Evolutionary conservation across 2,888 invertebrate genomes (phyloP).

Genomic region (Drosophila monieri): DNA sequence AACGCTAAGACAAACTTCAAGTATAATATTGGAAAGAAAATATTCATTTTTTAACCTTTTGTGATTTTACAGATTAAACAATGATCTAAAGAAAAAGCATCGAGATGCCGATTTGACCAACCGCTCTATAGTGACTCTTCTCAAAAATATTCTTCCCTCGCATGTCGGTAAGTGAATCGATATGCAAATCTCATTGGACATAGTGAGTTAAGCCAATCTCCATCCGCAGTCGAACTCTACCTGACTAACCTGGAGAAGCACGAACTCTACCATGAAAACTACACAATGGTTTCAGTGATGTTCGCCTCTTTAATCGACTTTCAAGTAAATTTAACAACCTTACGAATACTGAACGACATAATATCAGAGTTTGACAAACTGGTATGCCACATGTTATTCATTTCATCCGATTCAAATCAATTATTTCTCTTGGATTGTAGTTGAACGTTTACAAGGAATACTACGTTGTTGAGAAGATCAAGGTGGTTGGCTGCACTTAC

Average conservation of each 20-base stretch:
- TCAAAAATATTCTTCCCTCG: constrained; percentile 95
- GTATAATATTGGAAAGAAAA: constrained; percentile 20
- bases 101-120: constrained; percentile 92
- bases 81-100: constrained; percentile 91
- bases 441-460: constrained; percentile 86
- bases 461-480: constrained; percentile 95
- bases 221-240: constrained; percentile 29
- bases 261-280: constrained; percentile 94
- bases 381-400: constrained; percentile 82
- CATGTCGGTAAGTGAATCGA: constrained; percentile 90
- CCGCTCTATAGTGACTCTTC: constrained; percentile 93
- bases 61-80: constrained; percentile 34
- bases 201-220: neutral
- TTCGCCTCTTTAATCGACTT: constrained; percentile 96
- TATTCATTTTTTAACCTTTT: too few relatives aligned
- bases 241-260: constrained; percentile 88
- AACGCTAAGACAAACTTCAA: constrained; percentile 93
- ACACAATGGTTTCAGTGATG: constrained; percentile 96
- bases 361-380: constrained; percentile 95
- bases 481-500: constrained; percentile 97
- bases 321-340: constrained; percentile 86
- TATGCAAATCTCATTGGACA: neutral
- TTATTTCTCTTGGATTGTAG: constrained; percentile 80
- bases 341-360: constrained; percentile 93
- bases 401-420: neutral